Conservation (phyloP, 2,113 vertebrate genomes). For the Hemibagrus wyckioides region DNA sequence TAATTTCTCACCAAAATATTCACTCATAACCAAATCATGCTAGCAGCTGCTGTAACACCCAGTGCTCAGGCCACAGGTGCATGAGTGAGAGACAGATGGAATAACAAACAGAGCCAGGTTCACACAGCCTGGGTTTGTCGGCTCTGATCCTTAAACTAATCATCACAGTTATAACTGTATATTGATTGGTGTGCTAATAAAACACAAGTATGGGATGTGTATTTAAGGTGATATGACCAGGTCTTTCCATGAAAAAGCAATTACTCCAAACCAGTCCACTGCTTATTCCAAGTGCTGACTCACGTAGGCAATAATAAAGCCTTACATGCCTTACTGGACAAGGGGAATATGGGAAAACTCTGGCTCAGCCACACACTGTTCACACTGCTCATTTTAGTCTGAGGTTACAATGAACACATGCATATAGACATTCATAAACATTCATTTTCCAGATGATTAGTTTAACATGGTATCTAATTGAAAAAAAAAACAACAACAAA, state of each 20-base stretch:
- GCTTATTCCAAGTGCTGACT: background rate
- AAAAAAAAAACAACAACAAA: background rate
- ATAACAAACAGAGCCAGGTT: background rate
- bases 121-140: background rate
- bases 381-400: background rate
- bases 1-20: background rate
- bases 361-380: background rate
- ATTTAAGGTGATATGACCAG: background rate
- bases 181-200: background rate
- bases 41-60: background rate
- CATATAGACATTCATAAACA: background rate
- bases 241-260: background rate
- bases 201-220: background rate
- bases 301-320: background rate
- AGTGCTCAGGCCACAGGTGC: background rate
- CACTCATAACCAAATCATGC: background rate
- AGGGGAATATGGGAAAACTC: background rate
- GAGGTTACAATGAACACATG: background rate
- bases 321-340: slow-evolving; percentile 7
- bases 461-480: background rate
- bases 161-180: background rate
- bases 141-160: background rate
- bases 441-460: slow-evolving; percentile 13
- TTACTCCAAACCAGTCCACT: background rate
- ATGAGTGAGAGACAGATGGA: background rate